Percentiles rank a stretch among this genome's conserved stretches.
These are phyloP conservation scores for Scolopax mira DNA, from an alignment of 2,113 vertebrate species.

Conservation along the genomic window DNA sequence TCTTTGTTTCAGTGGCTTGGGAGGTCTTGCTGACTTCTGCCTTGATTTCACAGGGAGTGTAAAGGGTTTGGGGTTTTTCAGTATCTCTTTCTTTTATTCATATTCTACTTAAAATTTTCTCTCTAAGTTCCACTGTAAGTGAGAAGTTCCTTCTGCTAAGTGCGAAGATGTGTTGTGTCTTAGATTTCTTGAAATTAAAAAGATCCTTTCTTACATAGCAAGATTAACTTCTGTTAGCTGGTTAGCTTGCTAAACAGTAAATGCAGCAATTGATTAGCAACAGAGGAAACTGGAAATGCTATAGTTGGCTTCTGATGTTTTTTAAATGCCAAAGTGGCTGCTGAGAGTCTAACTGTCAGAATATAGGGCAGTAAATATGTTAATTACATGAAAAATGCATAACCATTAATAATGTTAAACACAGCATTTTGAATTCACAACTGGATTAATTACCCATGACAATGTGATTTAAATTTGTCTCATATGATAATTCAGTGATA, in stretches of 20 bases:
- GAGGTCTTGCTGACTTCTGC: background rate
- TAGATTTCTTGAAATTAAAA: background rate
- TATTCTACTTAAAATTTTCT: background rate
- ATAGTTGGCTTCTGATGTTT: background rate
- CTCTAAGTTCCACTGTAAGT: background rate
- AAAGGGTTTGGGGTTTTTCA: background rate
- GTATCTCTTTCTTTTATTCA: background rate
- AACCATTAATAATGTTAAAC: constrained; percentile 4
- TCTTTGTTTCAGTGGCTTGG: background rate
- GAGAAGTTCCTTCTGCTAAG: background rate
- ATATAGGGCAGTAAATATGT: background rate
- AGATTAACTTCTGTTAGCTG: background rate
- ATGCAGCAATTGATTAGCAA: background rate
- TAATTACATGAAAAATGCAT: background rate
- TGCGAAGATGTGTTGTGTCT: background rate
- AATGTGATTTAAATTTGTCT: background rate
- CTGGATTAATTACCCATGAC: background rate
- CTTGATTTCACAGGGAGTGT: background rate
- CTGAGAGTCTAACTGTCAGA: background rate
- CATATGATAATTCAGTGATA: background rate
- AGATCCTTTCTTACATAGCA: background rate
- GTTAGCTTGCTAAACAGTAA: background rate
- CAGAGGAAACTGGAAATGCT: background rate
- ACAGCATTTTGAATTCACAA: constrained; percentile 1
- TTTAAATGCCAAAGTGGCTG: background rate